Evolutionary conservation across 2,888 invertebrate genomes (phyloP).

Genomic region (Corbicula japonica): DNA sequence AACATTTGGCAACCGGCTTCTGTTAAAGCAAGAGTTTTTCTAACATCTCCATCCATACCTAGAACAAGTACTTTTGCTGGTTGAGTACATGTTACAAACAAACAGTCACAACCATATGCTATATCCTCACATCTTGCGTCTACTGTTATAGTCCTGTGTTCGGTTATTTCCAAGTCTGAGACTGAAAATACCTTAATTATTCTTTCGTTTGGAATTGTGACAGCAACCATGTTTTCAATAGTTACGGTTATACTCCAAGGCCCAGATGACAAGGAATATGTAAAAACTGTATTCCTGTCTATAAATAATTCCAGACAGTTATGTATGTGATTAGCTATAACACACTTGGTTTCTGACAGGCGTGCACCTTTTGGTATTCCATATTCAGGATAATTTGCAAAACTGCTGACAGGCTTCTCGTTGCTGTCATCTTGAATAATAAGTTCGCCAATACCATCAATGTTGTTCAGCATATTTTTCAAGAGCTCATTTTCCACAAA

Average conservation of each 20-base stretch:
- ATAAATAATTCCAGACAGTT: too few relatives aligned
- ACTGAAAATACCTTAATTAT: too few relatives aligned
- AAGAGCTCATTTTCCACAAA: too few relatives aligned
- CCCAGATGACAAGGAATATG: background rate
- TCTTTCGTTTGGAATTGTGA: background rate
- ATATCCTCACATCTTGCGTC: too few relatives aligned
- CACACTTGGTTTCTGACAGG: background rate
- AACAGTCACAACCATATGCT: too few relatives aligned
- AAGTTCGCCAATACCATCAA: conserved; percentile 1
- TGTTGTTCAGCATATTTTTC: too few relatives aligned
- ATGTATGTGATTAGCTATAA: too few relatives aligned
- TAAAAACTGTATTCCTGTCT: too few relatives aligned
- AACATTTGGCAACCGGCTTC: background rate
- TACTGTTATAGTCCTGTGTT: too few relatives aligned
- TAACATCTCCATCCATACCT: background rate
- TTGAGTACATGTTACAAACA: too few relatives aligned
- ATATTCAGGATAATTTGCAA: background rate
- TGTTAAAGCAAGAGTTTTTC: background rate
- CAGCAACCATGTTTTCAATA: background rate
- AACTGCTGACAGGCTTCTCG: background rate
- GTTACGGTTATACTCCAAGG: background rate
- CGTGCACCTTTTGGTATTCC: background rate
- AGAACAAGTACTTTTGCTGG: background rate
- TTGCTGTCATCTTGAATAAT: background rate
- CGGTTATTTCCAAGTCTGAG: too few relatives aligned